Base-by-base conservation (phyloP, 2,888 invertebrate genomes). In the Drosophila subquinaria region DNA sequence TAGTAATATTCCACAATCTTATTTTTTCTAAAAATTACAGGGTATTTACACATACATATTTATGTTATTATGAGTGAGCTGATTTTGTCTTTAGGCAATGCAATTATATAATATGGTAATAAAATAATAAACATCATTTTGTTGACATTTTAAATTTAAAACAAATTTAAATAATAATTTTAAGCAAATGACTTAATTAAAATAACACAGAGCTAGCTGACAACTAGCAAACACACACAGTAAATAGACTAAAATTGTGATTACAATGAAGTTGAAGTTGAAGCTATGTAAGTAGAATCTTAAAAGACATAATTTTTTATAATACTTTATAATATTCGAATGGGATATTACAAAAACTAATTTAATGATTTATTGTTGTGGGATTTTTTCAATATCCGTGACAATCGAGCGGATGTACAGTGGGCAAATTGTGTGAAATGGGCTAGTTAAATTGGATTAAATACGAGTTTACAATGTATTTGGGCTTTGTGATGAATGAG, bases 401-500 rank as follows among this genome's bases (percentile, higher is more conserved):
- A 4, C 43, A 30, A 40, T 27, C 13, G 33, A 43, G 11, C 30
- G 53, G 40, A 42, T 42, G 30, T 33, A 42, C 53, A 55, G 53
- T 61, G 52, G 11, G 61, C 38, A 56, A 63, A 56, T 56, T 53
- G n/a, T 20, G 47, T 36, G 62, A 56, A 56, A 56, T 15, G 36
- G 20, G 42, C 35, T 35, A 27, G 45, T 33, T 33, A 23, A 57
- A 52, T 64, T 53, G 59, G 65, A 53, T 62, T 60, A 38, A n/a
- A 60, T 30, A 20, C 8, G 23, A 6, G 23, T 17, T 17, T 15
- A 27, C 6, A 68, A 51, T 73, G 50, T 60, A 38, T 45, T 4
- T 13, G 13, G 17, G n/a, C 40, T n/a, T 51, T 66, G 23, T 65
- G 72, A 79, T 60, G 80, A 75, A 82, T 80, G 76, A 81, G 74